Conservation (phyloP, 2,888 invertebrate genomes). For the Agrilus biguttatus region DNA sequence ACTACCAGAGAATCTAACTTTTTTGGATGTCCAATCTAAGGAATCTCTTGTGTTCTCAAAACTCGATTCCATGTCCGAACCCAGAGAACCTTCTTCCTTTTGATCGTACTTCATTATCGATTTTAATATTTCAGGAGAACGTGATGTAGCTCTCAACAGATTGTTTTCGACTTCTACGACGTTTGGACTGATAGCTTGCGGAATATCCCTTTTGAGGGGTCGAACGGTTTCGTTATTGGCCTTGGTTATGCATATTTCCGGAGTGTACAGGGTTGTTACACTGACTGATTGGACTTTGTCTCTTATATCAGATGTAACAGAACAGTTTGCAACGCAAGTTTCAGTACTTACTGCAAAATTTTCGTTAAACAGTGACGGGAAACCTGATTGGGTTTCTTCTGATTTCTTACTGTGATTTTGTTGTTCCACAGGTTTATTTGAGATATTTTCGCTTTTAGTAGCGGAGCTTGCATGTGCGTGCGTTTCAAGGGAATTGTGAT, state of each 20-base stretch:
- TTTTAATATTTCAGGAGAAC: slow-evolving; percentile 13
- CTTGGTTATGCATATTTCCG: slow-evolving; percentile 15
- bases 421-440: not conserved
- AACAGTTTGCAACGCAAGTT: slow-evolving; percentile 9
- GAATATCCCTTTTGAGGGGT: slow-evolving; percentile 11
- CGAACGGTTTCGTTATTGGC: slow-evolving; percentile 11
- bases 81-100: no score
- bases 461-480: slow-evolving; percentile 11
- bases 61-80: no score
- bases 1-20: slow-evolving; percentile 16
- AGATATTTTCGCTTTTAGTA: not conserved
- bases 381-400: not conserved
- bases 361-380: not conserved
- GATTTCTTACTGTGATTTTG: slow-evolving; percentile 2
- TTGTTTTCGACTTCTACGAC: slow-evolving; percentile 1
- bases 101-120: slow-evolving; percentile 16
- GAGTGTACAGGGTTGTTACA: slow-evolving; percentile 17
- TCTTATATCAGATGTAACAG: slow-evolving; percentile 6
- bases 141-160: slow-evolving; percentile 4
- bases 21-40: slow-evolving; percentile 8
- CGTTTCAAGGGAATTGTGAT: slow-evolving; percentile 37
- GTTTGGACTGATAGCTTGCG: slow-evolving; percentile 4
- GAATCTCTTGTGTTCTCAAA: no score
- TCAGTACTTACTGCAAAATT: not conserved
- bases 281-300: slow-evolving; percentile 10